A percentile compares a stretch with the other conserved stretches of the same genome.
These are phyloP conservation scores for Drymodes brunneopygia DNA, from an alignment of 2,113 vertebrate species.

Conservation along the genomic window DNA sequence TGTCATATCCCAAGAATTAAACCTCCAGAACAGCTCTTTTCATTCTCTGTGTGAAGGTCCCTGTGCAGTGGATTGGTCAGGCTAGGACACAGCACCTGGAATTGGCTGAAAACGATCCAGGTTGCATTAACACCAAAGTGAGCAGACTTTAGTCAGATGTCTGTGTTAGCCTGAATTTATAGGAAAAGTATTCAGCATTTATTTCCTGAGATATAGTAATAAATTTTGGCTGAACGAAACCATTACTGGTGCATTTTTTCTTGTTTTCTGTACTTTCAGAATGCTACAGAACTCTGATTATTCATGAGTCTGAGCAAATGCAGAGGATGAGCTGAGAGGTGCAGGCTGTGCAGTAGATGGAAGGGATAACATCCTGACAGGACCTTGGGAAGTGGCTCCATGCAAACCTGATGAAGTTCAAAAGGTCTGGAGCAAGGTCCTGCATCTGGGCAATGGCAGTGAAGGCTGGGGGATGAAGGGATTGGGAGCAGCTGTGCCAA, in stretches of 20 bases:
- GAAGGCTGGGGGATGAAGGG: background rate
- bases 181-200: background rate
- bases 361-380: background rate
- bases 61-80: background rate
- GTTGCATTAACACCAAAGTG: background rate
- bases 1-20: background rate
- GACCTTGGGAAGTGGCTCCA: background rate
- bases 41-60: background rate
- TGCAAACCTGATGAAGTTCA: background rate
- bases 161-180: background rate
- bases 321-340: background rate
- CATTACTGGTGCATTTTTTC: background rate
- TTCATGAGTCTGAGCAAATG: background rate
- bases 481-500: background rate
- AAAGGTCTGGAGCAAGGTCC: background rate
- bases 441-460: background rate
- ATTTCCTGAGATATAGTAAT: background rate
- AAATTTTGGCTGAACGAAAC: background rate
- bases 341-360: accelerated
- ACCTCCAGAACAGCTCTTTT: background rate
- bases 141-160: background rate
- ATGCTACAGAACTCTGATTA: background rate
- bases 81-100: background rate
- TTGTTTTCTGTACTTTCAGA: background rate
- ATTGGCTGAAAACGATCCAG: background rate